A percentile compares a stretch with the other conserved stretches of the same genome.
Evolutionary conservation across 2,797 vertebrate species (phyloP).

Genomic region (Crotalus adamanteus): DNA sequence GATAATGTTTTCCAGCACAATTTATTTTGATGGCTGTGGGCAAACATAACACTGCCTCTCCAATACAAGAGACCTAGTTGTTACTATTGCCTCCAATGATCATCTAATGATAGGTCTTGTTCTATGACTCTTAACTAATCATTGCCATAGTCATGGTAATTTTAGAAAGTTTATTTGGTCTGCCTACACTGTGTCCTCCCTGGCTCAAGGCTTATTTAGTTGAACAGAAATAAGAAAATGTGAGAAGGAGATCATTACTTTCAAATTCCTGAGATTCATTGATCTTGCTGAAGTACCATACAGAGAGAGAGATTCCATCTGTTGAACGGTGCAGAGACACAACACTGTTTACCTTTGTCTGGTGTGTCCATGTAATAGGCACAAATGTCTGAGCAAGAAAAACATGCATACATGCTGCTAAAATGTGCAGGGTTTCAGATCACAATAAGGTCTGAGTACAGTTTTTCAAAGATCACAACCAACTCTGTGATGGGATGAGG

Average conservation of each 20-base stretch:
- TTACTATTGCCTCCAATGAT: background rate
- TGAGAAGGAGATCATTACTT: background rate
- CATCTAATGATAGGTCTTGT: background rate
- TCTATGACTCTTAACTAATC: background rate
- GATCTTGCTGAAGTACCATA: background rate
- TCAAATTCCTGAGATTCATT: background rate
- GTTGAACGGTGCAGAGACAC: background rate
- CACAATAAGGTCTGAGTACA: background rate
- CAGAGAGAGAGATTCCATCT: background rate
- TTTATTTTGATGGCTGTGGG: background rate
- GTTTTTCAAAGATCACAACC: background rate
- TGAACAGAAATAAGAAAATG: background rate
- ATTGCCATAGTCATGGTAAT: background rate
- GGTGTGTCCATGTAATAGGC: background rate
- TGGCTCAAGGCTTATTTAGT: background rate
- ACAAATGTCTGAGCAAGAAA: background rate
- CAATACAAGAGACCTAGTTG: background rate
- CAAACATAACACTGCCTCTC: background rate
- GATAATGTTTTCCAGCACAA: background rate
- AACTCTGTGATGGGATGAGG: background rate
- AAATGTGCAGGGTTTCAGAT: background rate
- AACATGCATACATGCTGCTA: background rate
- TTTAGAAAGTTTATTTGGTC: background rate
- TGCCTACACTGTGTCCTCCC: background rate
- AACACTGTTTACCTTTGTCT: background rate